These are phyloP conservation scores for Amblyraja radiata DNA, from an alignment of 2,797 vertebrate species.

Conservation along the genomic window DNA sequence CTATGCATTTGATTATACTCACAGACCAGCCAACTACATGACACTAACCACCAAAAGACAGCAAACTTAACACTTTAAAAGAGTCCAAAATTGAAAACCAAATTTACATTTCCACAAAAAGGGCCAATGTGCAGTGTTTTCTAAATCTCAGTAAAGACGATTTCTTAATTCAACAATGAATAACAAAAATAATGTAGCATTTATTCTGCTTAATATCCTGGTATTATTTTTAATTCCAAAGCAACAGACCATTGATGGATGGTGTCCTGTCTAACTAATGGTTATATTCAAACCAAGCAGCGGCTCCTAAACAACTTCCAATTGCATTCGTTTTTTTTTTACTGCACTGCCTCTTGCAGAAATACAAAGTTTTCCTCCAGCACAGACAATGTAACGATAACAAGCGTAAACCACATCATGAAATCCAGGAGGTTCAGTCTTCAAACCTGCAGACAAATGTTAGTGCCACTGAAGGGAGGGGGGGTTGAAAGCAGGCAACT, in stretches of 20 bases:
- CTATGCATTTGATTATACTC: conserved; percentile 7
- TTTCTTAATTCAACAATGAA: neutral
- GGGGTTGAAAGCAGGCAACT: conserved; percentile 29
- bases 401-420: neutral
- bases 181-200: neutral
- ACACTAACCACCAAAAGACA: conserved; percentile 4
- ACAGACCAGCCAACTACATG: conserved; percentile 17
- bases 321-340: neutral
- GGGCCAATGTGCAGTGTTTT: neutral
- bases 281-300: neutral
- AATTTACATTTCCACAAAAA: neutral
- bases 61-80: conserved; percentile 1
- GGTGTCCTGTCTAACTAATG: neutral
- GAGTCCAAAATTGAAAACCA: neutral
- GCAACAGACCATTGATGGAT: conserved; percentile 22
- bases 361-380: conserved; percentile 11
- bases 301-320: conserved; percentile 17
- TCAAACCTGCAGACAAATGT: neutral
- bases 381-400: neutral
- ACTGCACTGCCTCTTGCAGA: neutral
- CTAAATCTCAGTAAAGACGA: neutral
- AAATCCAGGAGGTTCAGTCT: conserved; percentile 1
- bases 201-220: neutral
- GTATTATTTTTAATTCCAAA: neutral
- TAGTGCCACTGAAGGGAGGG: neutral